Conservation (phyloP, 2,888 invertebrate genomes). For the Lamellibrachia satsuma region DNA sequence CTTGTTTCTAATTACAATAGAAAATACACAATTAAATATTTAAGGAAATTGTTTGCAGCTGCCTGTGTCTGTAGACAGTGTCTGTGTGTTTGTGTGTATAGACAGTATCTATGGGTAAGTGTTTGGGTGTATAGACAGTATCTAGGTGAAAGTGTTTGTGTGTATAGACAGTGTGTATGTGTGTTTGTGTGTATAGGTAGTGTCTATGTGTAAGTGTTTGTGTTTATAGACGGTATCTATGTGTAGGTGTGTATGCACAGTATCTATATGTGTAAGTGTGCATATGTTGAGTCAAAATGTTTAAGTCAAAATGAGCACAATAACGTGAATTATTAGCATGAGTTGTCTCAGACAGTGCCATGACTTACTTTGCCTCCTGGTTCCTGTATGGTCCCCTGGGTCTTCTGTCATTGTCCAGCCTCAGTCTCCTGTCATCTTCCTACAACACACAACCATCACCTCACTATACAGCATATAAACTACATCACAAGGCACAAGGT, state of each 20-base stretch:
- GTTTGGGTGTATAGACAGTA: neutral
- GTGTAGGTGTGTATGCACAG: neutral
- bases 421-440: neutral
- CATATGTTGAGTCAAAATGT: neutral
- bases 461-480: neutral
- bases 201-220: neutral
- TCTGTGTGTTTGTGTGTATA: neutral
- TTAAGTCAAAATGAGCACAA: neutral
- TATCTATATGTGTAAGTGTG: neutral
- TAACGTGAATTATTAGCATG: neutral
- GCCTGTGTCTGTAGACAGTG: neutral
- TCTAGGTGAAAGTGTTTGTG: neutral
- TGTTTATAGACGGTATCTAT: neutral
- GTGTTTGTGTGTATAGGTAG: neutral
- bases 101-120: neutral
- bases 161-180: neutral
- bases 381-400: constrained; percentile 49
- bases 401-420: constrained; percentile 46
- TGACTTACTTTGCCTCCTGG: constrained; percentile 50
- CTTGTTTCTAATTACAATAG: neutral
- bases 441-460: neutral
- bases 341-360: neutral
- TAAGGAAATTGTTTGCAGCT: neutral
- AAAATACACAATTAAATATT: neutral
- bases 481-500: neutral